Evolutionary conservation across 2,113 vertebrate species (phyloP).

Genomic region (Dipodomys ordii): DNA sequence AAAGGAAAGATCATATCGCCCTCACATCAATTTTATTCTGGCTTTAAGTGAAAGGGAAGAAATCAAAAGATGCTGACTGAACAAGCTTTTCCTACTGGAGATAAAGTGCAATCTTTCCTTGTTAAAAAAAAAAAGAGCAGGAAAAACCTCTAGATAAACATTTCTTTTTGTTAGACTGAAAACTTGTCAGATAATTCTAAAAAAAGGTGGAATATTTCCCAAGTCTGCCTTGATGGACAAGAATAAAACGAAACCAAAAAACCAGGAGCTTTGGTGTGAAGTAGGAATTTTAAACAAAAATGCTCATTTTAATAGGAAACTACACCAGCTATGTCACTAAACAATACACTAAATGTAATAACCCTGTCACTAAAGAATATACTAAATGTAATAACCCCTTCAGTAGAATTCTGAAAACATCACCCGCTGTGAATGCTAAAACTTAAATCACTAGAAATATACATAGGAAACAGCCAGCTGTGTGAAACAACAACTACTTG

Average conservation of each 20-base stretch:
- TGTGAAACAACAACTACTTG: conserved; percentile 65
- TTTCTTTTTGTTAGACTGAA: conserved; percentile 50
- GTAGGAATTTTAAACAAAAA: conserved; percentile 7
- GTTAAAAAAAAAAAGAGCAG: background rate
- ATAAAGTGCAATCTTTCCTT: conserved; percentile 26
- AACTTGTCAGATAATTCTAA: conserved; percentile 10
- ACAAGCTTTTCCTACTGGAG: conserved; percentile 54
- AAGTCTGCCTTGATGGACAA: background rate
- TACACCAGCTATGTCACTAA: conserved; percentile 51
- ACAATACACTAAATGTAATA: conserved; percentile 75
- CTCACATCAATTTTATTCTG: conserved; percentile 19
- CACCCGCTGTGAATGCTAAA: conserved; percentile 75
- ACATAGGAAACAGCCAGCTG: conserved; percentile 76
- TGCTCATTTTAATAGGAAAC: conserved; percentile 51
- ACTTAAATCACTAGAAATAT: conserved; percentile 79
- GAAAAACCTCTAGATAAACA: conserved; percentile 51
- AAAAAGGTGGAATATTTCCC: background rate
- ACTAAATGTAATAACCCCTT: conserved; percentile 70
- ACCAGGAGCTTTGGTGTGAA: conserved; percentile 43
- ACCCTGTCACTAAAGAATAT: conserved; percentile 62
- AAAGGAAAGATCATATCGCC: conserved; percentile 22
- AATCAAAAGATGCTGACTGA: conserved; percentile 54
- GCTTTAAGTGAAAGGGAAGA: conserved; percentile 37
- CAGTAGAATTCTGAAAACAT: conserved; percentile 70
- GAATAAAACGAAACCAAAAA: conserved; percentile 35